These are phyloP conservation scores for Amyelois transitella DNA, from an alignment of 1,140 invertebrate species.

Conservation along the genomic window DNA sequence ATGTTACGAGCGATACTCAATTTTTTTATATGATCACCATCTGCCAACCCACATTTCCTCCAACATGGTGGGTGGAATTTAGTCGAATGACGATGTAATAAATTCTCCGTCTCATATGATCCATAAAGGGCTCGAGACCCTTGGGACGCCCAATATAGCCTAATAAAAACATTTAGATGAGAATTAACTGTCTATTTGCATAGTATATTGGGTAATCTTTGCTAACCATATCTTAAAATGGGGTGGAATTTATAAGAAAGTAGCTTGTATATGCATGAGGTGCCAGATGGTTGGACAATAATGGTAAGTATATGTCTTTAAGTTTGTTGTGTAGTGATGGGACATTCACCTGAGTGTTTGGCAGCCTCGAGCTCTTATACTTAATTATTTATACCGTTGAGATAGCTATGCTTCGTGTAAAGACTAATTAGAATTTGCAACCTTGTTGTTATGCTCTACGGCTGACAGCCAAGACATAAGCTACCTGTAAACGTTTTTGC, in stretches of 20 bases:
- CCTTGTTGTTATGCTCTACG: too few species aligned
- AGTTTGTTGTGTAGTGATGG: background rate
- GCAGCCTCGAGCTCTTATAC: background rate
- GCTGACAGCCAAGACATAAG: too few species aligned
- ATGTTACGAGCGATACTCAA: slow-evolving; percentile 15
- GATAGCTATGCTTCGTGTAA: too few species aligned
- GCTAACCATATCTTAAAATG: background rate
- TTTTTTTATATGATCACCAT: slow-evolving; percentile 35
- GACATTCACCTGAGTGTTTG: background rate
- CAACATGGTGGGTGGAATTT: slow-evolving; percentile 35
- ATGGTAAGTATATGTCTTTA: background rate
- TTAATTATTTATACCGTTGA: too few species aligned
- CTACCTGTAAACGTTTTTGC: too few species aligned
- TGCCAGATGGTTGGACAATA: slow-evolving; percentile 8
- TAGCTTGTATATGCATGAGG: background rate
- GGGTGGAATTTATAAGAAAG: background rate
- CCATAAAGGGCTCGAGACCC: slow-evolving; percentile 29
- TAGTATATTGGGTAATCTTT: slow-evolving; percentile 15
- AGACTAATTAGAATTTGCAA: too few species aligned
- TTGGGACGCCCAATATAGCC: slow-evolving; percentile 15
- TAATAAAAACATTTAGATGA: slow-evolving; percentile 27
- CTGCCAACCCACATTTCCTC: slow-evolving; percentile 39
- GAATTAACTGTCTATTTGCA: slow-evolving; percentile 30
- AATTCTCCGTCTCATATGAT: slow-evolving; percentile 40
- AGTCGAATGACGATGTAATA: slow-evolving; percentile 44